These are phyloP conservation scores for Tretioscincus oriximinensis DNA, from an alignment of 2,113 vertebrate genomes.

Conservation along the genomic window DNA sequence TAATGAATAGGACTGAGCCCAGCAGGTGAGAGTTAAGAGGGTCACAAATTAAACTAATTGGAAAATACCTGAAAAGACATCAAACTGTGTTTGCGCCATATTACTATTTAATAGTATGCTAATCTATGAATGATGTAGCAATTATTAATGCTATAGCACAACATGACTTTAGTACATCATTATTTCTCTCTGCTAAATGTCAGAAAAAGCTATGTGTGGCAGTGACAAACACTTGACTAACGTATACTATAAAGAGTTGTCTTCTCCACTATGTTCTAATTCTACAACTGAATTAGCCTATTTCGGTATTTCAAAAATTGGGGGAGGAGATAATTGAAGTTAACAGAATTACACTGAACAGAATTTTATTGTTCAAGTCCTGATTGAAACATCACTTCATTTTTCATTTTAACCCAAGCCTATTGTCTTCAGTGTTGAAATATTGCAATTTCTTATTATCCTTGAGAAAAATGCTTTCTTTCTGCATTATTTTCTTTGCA, in stretches of 20 bases:
- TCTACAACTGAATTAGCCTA: too few species aligned
- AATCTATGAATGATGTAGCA: slow-evolving; percentile 12
- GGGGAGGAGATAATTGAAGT: neutral
- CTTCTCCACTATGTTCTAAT: neutral
- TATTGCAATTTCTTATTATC: too few species aligned
- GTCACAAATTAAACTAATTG: slow-evolving; percentile 16
- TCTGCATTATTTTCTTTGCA: neutral
- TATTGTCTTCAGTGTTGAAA: too few species aligned
- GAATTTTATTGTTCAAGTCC: neutral
- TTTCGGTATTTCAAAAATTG: too few species aligned
- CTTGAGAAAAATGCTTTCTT: neutral
- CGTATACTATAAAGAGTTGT: neutral
- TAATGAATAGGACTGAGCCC: slow-evolving; percentile 19
- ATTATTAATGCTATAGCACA: neutral
- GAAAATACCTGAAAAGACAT: slow-evolving; percentile 29
- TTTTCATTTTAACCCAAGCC: too few species aligned
- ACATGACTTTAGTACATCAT: neutral
- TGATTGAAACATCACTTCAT: neutral
- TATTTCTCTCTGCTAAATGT: neutral
- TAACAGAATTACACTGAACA: neutral
- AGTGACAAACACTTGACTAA: neutral
- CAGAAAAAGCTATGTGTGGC: neutral
- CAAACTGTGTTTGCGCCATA: slow-evolving; percentile 26
- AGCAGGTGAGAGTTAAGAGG: slow-evolving; percentile 31
- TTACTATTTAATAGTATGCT: slow-evolving; percentile 40